These are phyloP conservation scores for Phalacrocorax carbo DNA, from an alignment of 2,113 vertebrate species.

Conservation along the genomic window DNA sequence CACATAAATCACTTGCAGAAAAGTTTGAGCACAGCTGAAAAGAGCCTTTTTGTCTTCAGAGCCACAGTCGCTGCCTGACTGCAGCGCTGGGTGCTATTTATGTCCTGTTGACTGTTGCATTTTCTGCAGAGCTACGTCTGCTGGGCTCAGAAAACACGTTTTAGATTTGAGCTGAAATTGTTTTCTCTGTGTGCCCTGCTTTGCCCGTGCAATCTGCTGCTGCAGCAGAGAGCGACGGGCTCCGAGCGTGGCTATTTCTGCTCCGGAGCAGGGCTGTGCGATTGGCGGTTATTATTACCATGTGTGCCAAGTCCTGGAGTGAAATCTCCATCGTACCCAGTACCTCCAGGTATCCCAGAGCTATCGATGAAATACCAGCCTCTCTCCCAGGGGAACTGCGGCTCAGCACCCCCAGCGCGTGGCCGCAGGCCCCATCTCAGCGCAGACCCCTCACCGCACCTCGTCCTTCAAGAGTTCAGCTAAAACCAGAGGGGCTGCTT, in stretches of 20 bases:
- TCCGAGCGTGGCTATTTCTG: background rate
- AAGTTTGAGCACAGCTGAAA: background rate
- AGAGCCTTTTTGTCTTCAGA: background rate
- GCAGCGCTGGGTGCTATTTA: background rate
- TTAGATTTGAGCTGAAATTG: background rate
- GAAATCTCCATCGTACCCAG: background rate
- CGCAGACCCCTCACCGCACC: background rate
- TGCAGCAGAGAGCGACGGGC: background rate
- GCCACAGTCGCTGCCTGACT: rapidly evolving
- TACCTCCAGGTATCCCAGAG: background rate
- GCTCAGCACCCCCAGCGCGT: rapidly evolving
- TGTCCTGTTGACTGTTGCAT: background rate
- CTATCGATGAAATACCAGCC: background rate
- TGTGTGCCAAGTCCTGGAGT: background rate
- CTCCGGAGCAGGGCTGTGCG: background rate
- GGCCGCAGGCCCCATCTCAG: rapidly evolving
- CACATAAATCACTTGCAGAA: background rate
- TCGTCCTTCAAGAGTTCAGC: background rate
- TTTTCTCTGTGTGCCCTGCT: background rate
- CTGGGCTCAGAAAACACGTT: background rate
- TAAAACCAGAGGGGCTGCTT: background rate
- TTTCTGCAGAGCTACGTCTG: background rate
- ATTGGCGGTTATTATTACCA: rapidly evolving
- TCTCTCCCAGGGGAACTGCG: no score
- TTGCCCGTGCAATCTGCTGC: background rate